These are phyloP conservation scores for Cephalotes varians DNA, from an alignment of 2,888 invertebrate genomes.

Conservation along the genomic window DNA sequence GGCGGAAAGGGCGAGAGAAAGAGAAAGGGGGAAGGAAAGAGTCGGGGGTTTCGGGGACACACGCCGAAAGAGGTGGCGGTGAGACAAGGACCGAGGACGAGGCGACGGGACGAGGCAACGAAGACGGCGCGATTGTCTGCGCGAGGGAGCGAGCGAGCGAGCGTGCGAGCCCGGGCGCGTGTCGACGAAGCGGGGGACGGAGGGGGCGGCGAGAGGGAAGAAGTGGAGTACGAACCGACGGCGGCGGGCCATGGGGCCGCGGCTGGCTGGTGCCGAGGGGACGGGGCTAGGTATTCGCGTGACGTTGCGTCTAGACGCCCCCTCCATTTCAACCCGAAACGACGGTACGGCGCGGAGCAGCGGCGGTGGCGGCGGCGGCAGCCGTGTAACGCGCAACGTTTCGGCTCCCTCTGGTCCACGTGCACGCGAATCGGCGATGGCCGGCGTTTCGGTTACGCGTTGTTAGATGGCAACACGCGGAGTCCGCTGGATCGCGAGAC, in stretches of 20 bases:
- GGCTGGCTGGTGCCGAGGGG: slow-evolving; percentile 63
- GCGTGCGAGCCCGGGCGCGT: slow-evolving; percentile 23
- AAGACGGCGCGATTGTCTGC: slow-evolving; percentile 47
- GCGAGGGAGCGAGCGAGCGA: slow-evolving; percentile 49
- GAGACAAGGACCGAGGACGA: slow-evolving; percentile 59
- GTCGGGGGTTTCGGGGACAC: slow-evolving; percentile 43
- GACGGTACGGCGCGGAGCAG: slow-evolving; percentile 58
- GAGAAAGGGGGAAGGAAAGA: slow-evolving; percentile 37
- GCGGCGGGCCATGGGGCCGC: slow-evolving; percentile 60
- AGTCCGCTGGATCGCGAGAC: not conserved
- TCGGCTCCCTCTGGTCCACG: slow-evolving; percentile 65
- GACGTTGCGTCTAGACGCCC: slow-evolving; percentile 85
- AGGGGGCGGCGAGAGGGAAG: slow-evolving; percentile 15
- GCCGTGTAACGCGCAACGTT: slow-evolving; percentile 68
- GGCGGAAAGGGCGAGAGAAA: slow-evolving; percentile 28
- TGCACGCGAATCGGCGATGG: slow-evolving; percentile 63
- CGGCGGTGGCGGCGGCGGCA: not conserved
- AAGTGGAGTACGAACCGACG: slow-evolving; percentile 50
- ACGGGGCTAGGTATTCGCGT: slow-evolving; percentile 81
- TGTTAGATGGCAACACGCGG: slow-evolving; percentile 68
- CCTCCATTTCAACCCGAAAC: slow-evolving; percentile 81
- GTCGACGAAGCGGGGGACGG: slow-evolving; percentile 16
- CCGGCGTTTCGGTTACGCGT: slow-evolving; percentile 19
- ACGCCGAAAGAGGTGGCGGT: slow-evolving; percentile 42
- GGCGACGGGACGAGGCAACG: slow-evolving; percentile 62